Conservation (phyloP, 2,888 invertebrate genomes). For the Andricus quercusramuli region DNA sequence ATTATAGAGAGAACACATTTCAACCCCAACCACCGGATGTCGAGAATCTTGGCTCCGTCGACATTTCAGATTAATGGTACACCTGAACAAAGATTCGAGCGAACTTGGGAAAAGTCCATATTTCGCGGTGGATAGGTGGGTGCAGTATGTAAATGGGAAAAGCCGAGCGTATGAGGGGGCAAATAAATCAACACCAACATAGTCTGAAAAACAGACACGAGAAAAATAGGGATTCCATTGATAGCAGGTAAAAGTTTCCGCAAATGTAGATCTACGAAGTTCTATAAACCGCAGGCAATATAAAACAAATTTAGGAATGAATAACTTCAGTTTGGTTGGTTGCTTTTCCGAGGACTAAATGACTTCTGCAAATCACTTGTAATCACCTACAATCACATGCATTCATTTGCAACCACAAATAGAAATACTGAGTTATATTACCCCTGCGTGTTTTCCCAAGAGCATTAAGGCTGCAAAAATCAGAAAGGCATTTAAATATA, state of each 20-base stretch:
- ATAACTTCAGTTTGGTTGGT: neutral
- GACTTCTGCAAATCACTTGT: no score
- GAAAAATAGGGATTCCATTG: neutral
- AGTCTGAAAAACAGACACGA: neutral
- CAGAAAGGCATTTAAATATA: neutral
- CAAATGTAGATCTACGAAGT: neutral
- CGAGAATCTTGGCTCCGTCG: constrained; percentile 43
- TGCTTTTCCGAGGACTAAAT: no score
- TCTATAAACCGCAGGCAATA: neutral
- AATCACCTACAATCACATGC: no score
- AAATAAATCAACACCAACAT: constrained; percentile 60
- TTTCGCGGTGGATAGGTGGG: constrained; percentile 50
- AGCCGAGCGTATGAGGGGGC: constrained; percentile 58
- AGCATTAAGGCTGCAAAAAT: neutral
- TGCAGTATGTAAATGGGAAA: constrained; percentile 58
- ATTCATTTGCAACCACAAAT: no score
- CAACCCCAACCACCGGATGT: constrained; percentile 9
- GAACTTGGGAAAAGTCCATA: constrained; percentile 53
- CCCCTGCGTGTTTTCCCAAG: neutral
- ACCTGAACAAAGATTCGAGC: constrained; percentile 50
- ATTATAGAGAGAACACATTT: constrained; percentile 17
- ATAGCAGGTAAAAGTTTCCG: constrained; percentile 1
- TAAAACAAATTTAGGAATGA: constrained; percentile 7
- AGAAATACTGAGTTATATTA: no score
- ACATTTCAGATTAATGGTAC: constrained; percentile 54